phyloP scores from a whole-genome alignment of 1,140 invertebrate genomes.

The Oncopeltus fasciatus region DNA sequence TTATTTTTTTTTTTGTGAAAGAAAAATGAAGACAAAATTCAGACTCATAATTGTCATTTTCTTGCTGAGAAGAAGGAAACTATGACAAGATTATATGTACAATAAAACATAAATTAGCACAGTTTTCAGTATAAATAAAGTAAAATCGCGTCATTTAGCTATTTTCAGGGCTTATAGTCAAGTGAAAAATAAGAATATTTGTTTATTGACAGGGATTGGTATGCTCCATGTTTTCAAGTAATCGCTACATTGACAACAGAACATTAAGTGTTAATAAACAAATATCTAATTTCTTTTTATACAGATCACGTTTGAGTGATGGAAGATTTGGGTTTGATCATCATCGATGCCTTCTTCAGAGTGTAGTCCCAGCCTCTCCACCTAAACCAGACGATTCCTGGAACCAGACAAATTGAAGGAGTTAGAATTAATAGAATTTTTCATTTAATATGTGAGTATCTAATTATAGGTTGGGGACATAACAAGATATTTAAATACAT shows the following conservation, averaged over 20 bases:
- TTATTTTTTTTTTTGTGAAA: background rate
- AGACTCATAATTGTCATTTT: background rate
- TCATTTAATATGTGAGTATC: too few relatives aligned
- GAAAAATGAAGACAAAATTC: background rate
- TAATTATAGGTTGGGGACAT: too few relatives aligned
- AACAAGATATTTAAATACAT: too few relatives aligned
- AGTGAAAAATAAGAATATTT: background rate
- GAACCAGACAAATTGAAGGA: background rate
- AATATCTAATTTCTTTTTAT: background rate
- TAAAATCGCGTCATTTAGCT: background rate
- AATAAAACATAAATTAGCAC: background rate
- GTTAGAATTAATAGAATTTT: too few relatives aligned
- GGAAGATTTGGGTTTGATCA: slow-evolving; percentile 65
- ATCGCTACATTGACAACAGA: background rate
- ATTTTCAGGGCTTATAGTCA: background rate
- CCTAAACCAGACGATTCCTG: slow-evolving; percentile 83
- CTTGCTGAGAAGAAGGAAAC: background rate
- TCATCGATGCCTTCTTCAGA: slow-evolving; percentile 73
- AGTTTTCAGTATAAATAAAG: slow-evolving; percentile 2
- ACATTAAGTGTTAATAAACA: background rate
- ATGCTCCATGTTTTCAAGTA: background rate
- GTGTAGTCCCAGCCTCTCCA: slow-evolving; percentile 91
- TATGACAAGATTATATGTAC: background rate
- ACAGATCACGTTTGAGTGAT: slow-evolving; percentile 18
- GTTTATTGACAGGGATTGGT: background rate